Percentiles rank a stretch among this genome's conserved stretches.
phyloP scores from a whole-genome alignment of 2,113 vertebrate species.

The Verasper variegatus region DNA sequence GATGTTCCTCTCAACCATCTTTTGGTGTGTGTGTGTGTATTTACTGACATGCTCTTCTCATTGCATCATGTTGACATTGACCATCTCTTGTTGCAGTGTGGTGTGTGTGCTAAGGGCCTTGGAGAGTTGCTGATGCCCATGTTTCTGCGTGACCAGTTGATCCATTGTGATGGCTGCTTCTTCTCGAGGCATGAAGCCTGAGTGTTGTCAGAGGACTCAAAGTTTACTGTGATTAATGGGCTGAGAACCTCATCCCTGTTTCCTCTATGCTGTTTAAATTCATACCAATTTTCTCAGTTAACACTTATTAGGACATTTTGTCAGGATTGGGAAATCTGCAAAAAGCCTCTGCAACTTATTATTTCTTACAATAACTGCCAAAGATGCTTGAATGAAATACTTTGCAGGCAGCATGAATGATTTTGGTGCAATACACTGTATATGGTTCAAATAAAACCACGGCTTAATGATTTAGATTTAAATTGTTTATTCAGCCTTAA shows the following conservation, averaged over 20 bases:
- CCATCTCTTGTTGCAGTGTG: conserved; percentile 69
- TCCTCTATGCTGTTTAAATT: not conserved
- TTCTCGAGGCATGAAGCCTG: conserved; percentile 20
- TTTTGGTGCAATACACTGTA: conserved; percentile 21
- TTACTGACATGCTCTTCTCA: not conserved
- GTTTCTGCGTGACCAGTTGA: conserved; percentile 48
- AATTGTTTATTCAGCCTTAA: conserved; percentile 68
- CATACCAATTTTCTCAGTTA: not conserved
- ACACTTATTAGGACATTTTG: not conserved
- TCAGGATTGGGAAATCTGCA: conserved; percentile 11
- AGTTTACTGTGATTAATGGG: conserved; percentile 35
- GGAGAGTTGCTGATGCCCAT: conserved; percentile 70
- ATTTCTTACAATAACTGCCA: conserved; percentile 1
- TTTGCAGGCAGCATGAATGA: not conserved
- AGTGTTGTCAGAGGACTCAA: conserved; percentile 2
- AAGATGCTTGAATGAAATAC: conserved; percentile 27
- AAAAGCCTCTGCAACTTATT: not conserved
- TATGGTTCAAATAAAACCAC: conserved; percentile 57
- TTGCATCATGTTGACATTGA: conserved; percentile 1
- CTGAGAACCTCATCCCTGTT: conserved; percentile 13
- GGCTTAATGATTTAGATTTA: conserved; percentile 39
- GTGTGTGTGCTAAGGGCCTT: conserved; percentile 56
- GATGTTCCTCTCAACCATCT: not conserved
- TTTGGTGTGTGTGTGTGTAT: not conserved
- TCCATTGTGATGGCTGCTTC: conserved; percentile 73